phyloP scores from a whole-genome alignment of 2,888 invertebrate genomes.

The Mesorhabditis sp. region DNA sequence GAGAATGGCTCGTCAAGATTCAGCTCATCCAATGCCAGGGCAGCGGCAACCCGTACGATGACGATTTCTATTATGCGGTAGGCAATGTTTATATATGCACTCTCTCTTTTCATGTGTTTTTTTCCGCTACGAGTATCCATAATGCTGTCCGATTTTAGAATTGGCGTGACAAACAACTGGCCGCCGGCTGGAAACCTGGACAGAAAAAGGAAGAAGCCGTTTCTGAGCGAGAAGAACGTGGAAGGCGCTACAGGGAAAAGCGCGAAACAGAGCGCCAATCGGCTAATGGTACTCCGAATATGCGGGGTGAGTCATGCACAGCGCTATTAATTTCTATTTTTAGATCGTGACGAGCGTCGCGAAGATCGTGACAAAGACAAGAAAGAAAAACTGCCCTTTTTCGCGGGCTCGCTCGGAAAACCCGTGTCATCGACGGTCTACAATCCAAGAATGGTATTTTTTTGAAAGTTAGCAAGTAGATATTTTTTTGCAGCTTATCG shows the following conservation, averaged over 20 bases:
- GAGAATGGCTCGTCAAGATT: constrained; percentile 92
- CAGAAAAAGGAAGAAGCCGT: constrained; percentile 12
- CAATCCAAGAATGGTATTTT: constrained; percentile 45
- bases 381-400: constrained; percentile 22
- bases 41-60: constrained; percentile 88
- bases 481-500: constrained; percentile 31
- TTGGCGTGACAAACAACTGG: constrained; percentile 30
- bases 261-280: constrained; percentile 17
- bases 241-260: constrained; percentile 16
- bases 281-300: background rate
- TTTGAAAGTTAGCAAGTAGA: constrained; percentile 11
- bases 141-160: constrained; percentile 12
- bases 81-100: background rate
- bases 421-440: constrained; percentile 30
- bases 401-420: constrained; percentile 33
- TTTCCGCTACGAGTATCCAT: background rate
- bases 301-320: background rate
- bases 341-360: constrained; percentile 2
- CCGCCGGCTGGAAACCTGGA: constrained; percentile 20
- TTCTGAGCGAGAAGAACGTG: constrained; percentile 15
- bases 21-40: constrained; percentile 82
- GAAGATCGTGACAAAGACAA: background rate
- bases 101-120: too few species aligned
- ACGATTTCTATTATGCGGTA: constrained; percentile 88
- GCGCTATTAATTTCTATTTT: background rate